phyloP scores from a whole-genome alignment of 2,888 invertebrate genomes.

The Cyclophora punctaria region DNA sequence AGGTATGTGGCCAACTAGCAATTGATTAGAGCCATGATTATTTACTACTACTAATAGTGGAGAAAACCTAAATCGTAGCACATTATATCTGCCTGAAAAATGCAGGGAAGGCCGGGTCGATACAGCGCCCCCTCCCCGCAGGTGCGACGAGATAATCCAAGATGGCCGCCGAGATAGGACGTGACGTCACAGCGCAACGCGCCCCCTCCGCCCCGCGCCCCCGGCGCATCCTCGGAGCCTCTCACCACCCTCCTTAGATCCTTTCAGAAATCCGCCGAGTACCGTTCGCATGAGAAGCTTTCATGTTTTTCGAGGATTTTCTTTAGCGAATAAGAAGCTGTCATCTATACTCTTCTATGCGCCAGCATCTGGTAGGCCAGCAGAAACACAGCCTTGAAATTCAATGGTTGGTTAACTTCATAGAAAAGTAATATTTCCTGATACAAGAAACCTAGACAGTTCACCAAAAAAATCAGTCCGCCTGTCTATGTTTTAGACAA shows the following conservation, averaged over 20 bases:
- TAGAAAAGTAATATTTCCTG: too few species aligned
- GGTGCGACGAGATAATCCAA: constrained; percentile 76
- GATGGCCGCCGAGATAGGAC: constrained; percentile 76
- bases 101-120: constrained; percentile 64
- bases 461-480: too few species aligned
- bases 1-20: too few species aligned
- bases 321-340: too few species aligned
- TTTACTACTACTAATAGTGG: constrained; percentile 2
- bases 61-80: constrained; percentile 18
- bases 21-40: too few species aligned
- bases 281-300: constrained; percentile 35
- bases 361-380: too few species aligned
- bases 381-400: too few species aligned
- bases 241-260: constrained; percentile 73
- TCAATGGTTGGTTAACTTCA: too few species aligned
- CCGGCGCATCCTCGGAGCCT: constrained; percentile 66
- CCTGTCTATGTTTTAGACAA: too few species aligned
- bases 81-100: constrained; percentile 61
- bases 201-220: constrained; percentile 38
- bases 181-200: constrained; percentile 70
- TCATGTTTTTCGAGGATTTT: not conserved
- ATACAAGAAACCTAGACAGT: too few species aligned
- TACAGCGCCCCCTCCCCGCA: constrained; percentile 65
- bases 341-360: too few species aligned
- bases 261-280: constrained; percentile 65